Base-by-base conservation (phyloP, 2,888 invertebrate genomes). In the Rhodophaea formosa region DNA sequence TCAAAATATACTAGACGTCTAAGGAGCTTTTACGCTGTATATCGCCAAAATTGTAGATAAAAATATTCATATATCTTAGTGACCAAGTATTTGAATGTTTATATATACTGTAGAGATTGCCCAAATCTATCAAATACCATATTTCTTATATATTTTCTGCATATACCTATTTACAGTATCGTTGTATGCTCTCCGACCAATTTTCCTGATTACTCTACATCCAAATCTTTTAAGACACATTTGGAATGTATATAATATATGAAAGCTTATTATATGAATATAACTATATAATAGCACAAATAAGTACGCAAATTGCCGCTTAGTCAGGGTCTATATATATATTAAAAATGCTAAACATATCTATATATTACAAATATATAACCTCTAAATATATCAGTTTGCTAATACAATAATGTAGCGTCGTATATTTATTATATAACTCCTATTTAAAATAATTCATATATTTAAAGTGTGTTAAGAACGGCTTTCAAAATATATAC, bases 71-170 rank as follows among this genome's bases (percentile, higher is more conserved):
- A 54, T 45, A 47, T 10, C 8, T 47, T 57, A 57, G 60, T 67
- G 66, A 62, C 57, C 58, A 65, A 49, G 29, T 58, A 54, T 54
- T 53, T 63, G 67, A 71, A 69, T 65, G 64, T 56, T 59, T 54
- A 60, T 76, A 73, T 67, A 65, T 81, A 82, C 79, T 82, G 82
- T 82, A 80, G 78, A 61, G 53, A 73, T 74, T 76, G 76, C 76
- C 70, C 73, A 72, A 72, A 68, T 66, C 67, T 73, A 70, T 72
- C 75, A 66, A 66, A 68, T 65, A 65, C 66, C 71, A 77, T 79
- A 77, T 75, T 71, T 70, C 60, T 58, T 66, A 67, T 65, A 64
- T 66, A 64, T 65, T 65, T 68, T 69, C 65, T 63, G 53, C 63
- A 60, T 65, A 65, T 65, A 68, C 53, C 63, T 65, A 65, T 57